Conservation (phyloP, 2,113 vertebrate species). For the Dendropsophus ebraccatus region DNA sequence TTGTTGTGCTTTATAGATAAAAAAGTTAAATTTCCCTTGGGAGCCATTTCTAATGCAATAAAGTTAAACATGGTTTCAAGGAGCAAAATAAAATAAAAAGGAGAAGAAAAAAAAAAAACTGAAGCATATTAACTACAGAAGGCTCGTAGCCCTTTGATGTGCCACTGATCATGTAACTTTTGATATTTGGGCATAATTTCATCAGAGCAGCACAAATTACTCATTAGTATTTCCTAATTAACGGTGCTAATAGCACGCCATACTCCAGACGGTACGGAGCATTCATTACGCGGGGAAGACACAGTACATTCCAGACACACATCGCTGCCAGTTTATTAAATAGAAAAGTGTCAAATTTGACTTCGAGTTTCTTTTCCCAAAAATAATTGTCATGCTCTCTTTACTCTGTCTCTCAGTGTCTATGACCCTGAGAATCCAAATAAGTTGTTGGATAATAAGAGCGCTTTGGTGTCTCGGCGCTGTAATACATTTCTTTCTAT, state of each 20-base stretch:
- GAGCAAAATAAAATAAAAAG: conserved; percentile 15
- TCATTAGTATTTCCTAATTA: conserved; percentile 21
- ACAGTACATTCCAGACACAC: not conserved
- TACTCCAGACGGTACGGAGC: not conserved
- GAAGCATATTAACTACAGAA: conserved; percentile 25
- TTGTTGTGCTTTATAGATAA: conserved; percentile 20
- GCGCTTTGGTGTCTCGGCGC: conserved; percentile 14
- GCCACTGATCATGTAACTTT: not conserved
- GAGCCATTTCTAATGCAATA: conserved; percentile 13
- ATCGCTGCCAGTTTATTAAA: conserved; percentile 27
- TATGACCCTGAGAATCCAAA: conserved; percentile 20
- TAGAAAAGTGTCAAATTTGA: conserved; percentile 22
- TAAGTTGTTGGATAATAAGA: conserved; percentile 57
- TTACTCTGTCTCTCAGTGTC: not conserved
- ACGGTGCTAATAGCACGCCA: not conserved
- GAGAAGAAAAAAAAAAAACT: not conserved
- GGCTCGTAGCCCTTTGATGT: not conserved
- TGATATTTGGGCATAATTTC: conserved; percentile 23
- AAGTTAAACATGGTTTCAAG: conserved; percentile 37
- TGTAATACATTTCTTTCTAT: conserved; percentile 56
- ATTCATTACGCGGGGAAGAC: not conserved
- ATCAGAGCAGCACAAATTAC: conserved; percentile 2
- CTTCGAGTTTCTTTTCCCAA: conserved; percentile 44
- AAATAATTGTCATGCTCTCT: conserved; percentile 50
- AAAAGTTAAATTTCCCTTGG: conserved; percentile 32